A percentile compares a stretch with the other conserved stretches of the same genome.
phyloP scores from a whole-genome alignment of 1,140 invertebrate genomes.

The Venturia canescens region DNA sequence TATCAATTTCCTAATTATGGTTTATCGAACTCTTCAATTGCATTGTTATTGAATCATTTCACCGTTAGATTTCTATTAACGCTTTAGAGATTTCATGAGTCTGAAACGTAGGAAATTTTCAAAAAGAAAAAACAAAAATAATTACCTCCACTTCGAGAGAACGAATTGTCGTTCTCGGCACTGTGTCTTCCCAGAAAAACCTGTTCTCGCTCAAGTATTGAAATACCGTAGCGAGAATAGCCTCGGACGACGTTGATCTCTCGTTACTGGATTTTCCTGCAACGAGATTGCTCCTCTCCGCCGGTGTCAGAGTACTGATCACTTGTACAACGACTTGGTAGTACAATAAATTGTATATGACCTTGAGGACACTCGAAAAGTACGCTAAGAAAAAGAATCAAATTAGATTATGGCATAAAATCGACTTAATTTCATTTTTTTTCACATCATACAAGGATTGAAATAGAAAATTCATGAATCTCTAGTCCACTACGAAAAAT shows the following conservation, averaged over 20 bases:
- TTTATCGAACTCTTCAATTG: too few species aligned
- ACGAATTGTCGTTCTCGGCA: background rate
- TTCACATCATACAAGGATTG: background rate
- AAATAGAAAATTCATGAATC: conserved; percentile 23
- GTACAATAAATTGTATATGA: conserved; percentile 92
- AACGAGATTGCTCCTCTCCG: conserved; percentile 70
- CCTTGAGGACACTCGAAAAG: conserved; percentile 90
- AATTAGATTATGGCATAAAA: background rate
- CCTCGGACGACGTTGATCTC: conserved; percentile 58
- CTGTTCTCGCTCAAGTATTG: conserved; percentile 68
- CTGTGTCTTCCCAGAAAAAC: conserved; percentile 64
- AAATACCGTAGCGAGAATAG: conserved; percentile 71
- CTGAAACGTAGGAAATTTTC: too few species aligned
- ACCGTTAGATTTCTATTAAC: too few species aligned
- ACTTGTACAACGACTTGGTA: conserved; percentile 90
- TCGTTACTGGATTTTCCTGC: conserved; percentile 57
- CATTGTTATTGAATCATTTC: too few species aligned
- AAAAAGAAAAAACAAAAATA: conserved; percentile 4
- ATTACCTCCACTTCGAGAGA: conserved; percentile 27
- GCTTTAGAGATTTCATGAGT: background rate
- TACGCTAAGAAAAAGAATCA: conserved; percentile 82
- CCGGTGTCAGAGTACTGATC: conserved; percentile 81
- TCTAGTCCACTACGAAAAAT: background rate
- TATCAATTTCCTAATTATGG: too few species aligned
- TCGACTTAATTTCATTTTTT: background rate